Base-by-base conservation (phyloP, 2,113 vertebrate species). In the Circaetus cinerascens region DNA sequence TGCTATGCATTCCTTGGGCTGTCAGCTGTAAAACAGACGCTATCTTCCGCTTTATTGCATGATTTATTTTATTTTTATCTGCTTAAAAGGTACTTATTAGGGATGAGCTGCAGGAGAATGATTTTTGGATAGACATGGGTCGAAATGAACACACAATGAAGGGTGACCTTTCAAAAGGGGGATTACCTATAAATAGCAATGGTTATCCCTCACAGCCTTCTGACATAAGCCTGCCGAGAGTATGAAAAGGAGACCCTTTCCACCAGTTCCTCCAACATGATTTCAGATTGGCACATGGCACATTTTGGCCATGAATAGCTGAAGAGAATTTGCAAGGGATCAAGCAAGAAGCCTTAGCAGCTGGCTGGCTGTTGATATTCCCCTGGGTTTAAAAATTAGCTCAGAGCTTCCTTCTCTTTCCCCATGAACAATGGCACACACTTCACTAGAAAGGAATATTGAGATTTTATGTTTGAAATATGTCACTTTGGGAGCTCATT, bases 121-220 rank as follows among this genome's bases (percentile, higher is more conserved):
- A 77, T 78, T 95, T 95, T 97, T 96, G 86, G 76, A 93, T 72
- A 86, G 90, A 91, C 36, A 86, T 79, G 84, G 71, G 86, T 96
- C 1, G 4, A 85, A 97, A 81, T 9, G 17, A 97, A 89, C 68
- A 97, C 80, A 97, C 95, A 96, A 94, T 95, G 96, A 98, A 98
- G 81, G 92, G 73, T 97, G 96, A 98, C 98, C 97, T 98, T 98
- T 98, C 89, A 69, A 92, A 96, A 93, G 87, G 69, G 80, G 51
- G 97, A 98, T 98, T 98, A 97, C 94, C 96, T 98, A 97, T 97
- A 98, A 98, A 98, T 98, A 98, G 98, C 76, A 85, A 91, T 30
- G 69, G 95, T 98, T 98, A 98, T 98, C 95, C 93, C 88, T 95
- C 67, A 17, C 71, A 95, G 95, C 80, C 81, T 96, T 91, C 91